phyloP scores from a whole-genome alignment of 2,797 vertebrate genomes.

The Lycodopsis pacificus region DNA sequence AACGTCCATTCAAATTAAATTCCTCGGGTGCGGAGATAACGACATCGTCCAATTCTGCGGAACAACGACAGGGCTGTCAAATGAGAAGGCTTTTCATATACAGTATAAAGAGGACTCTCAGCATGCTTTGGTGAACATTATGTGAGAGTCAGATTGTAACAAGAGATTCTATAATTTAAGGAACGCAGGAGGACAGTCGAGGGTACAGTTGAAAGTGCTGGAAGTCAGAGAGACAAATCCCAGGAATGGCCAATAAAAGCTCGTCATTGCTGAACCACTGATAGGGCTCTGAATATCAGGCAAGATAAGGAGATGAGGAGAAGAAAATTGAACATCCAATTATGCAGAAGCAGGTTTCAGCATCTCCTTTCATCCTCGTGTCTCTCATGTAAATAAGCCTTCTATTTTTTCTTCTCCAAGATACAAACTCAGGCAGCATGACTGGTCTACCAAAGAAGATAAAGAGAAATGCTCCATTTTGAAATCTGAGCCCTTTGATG shows the following conservation, averaged over 20 bases:
- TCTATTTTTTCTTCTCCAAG: conserved; percentile 25
- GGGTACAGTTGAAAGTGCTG: conserved; percentile 17
- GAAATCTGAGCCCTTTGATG: conserved; percentile 77
- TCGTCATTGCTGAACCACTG: conserved; percentile 44
- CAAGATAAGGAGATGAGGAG: conserved; percentile 44
- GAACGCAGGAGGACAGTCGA: conserved; percentile 18
- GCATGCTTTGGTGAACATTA: conserved; percentile 32
- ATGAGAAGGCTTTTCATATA: conserved; percentile 48
- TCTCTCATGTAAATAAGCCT: conserved; percentile 44
- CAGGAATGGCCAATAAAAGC: conserved; percentile 44
- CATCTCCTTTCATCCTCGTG: conserved; percentile 32
- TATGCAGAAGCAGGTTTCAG: conserved; percentile 31
- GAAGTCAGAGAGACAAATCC: conserved; percentile 42
- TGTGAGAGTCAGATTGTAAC: conserved; percentile 44
- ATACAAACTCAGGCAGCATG: conserved; percentile 41
- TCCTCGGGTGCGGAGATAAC: conserved; percentile 76
- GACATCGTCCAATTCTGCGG: conserved; percentile 52
- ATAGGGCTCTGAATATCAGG: conserved; percentile 48
- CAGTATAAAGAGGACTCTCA: conserved; percentile 30
- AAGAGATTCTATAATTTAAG: conserved; percentile 57
- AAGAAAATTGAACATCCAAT: conserved; percentile 47
- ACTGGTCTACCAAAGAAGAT: conserved; percentile 48
- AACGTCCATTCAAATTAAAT: conserved; percentile 84
- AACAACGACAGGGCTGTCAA: conserved; percentile 49
- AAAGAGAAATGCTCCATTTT: conserved; percentile 65